Conservation (phyloP, 2,113 vertebrate genomes). For the Osmerus mordax region DNA sequence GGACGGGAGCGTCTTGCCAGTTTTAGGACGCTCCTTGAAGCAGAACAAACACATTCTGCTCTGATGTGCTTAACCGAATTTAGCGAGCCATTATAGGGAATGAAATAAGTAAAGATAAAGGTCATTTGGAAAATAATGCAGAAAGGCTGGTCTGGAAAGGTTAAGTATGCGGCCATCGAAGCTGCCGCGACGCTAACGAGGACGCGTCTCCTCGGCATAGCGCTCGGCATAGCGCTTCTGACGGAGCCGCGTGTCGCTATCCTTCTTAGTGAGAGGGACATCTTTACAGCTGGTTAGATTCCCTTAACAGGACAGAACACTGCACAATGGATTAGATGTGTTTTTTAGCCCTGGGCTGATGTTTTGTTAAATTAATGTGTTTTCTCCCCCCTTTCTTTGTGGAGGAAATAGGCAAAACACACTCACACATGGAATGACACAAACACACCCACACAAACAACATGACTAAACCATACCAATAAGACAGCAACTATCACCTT, state of each 20-base stretch:
- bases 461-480: slow-evolving; percentile 37
- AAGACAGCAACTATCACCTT: slow-evolving; percentile 38
- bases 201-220: slow-evolving; percentile 52
- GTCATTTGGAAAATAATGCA: slow-evolving; percentile 75
- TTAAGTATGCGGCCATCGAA: slow-evolving; percentile 72
- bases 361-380: slow-evolving; percentile 73
- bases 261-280: slow-evolving; percentile 74
- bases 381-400: slow-evolving; percentile 39
- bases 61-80: slow-evolving; percentile 70
- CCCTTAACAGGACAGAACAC: slow-evolving; percentile 74
- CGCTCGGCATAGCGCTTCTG: slow-evolving; percentile 60
- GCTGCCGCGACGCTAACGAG: slow-evolving; percentile 65
- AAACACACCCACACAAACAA: slow-evolving; percentile 40
- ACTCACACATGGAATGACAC: slow-evolving; percentile 48
- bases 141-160: slow-evolving; percentile 71
- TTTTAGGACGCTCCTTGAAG: slow-evolving; percentile 48
- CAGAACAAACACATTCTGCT: slow-evolving; percentile 71
- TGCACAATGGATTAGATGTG: slow-evolving; percentile 75
- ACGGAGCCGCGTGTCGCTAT: slow-evolving; percentile 60
- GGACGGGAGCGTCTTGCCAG: slow-evolving; percentile 55
- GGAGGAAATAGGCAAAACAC: slow-evolving; percentile 69
- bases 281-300: slow-evolving; percentile 74
- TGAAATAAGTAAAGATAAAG: slow-evolving; percentile 75
- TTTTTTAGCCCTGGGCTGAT: slow-evolving; percentile 74
- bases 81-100: slow-evolving; percentile 72